Base-by-base conservation (phyloP, 2,113 vertebrate species). In the Hydrolagus affinis region DNA sequence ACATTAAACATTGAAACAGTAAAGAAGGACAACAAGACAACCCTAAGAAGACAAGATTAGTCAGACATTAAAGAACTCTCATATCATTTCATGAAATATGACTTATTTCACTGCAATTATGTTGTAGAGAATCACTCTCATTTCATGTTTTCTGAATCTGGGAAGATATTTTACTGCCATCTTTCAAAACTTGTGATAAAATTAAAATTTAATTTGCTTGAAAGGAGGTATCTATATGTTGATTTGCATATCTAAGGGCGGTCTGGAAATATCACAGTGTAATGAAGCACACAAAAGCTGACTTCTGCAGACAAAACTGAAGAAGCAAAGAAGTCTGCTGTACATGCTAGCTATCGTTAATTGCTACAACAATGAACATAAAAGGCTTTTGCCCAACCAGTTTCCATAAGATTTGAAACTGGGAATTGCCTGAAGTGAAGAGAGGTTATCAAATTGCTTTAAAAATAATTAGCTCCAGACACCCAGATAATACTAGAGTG, bases 381-480 rank as follows among this genome's bases (percentile, higher is more conserved):
- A 83, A 80, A n/a, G 56, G 64, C 25, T 80, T 64, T 64, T 64
- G 59, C 12, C 12, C 59, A 30, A 66, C 25, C 30, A 15, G 62
- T 83, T 66, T 83, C 78, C 78, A 83, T 28, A 68, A 83, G 25
- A 0, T 83, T 83, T 83, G 28, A 83, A 66, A 66, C 62, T 66
- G n/a, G 60, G 15, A 68, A 66, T 83, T 83, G 60, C 78, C 78
- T 83, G 62, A 83, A 83, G 78, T 83, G 62, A 83, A 68, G 60
- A 17, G 28, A 68, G 8, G 17, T 83, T 83, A 23, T 32, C 78
- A 66, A 66, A 28, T 21, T 32, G 62, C 62, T 28, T 83, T 66
- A 83, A 83, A 28, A 64, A 83, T 83, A 83, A 83, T 83, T 83
- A 66, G 62, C 60, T 83, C 25, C 60, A 30, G 77, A 83, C 23